Base-by-base conservation (phyloP, 2,888 invertebrate species). In the Augiades crinisus region DNA sequence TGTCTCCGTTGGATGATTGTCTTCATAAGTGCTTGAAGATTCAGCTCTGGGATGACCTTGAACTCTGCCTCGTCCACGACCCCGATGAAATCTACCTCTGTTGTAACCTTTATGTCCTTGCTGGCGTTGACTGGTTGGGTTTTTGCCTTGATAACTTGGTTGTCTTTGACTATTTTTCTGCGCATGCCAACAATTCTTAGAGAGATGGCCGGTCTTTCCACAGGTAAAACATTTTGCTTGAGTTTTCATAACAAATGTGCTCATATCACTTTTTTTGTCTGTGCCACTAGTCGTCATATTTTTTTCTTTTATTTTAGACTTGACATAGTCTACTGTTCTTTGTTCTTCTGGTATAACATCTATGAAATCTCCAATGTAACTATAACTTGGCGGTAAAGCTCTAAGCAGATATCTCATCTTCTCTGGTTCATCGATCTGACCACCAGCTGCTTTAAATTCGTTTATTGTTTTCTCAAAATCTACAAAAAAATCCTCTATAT, bases 291-390 rank as follows among this genome's bases (percentile, higher is more conserved):
- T 57, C 0, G 50, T 24, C 47, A 59, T 58, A 58, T 55, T 60
- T 56, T 62, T 61, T 47, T 58, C 57, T 50, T 63, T 65, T 56
- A 62, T 62, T 57, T 62, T 64, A 13, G 52, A 57, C 1, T 19
- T 3, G 49, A 62, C 53, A 54, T 65, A 61, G 33, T 63, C 60
- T 8, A 62, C 60, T 36, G 62, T 62, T 59, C 55, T 51, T 57
- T 63, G 57, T 58, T 63, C 57, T 52, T 64, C 62, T 37, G 63
- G 64, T 50, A 64, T 60, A 1, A 63, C 60, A 56, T 64, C 62
- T 22, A 63, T 24, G 41, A 64, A 64, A 58, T 64, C 63, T 54
- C 62, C 62, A 37, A 65, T 65, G 44, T 62, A 62, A 53, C 62
- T 64, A 43, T 64, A 65, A 14, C 58, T 62, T 47, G 57, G 53